phyloP scores from a whole-genome alignment of 2,888 invertebrate species.

The Siphonodentalium dalli region DNA sequence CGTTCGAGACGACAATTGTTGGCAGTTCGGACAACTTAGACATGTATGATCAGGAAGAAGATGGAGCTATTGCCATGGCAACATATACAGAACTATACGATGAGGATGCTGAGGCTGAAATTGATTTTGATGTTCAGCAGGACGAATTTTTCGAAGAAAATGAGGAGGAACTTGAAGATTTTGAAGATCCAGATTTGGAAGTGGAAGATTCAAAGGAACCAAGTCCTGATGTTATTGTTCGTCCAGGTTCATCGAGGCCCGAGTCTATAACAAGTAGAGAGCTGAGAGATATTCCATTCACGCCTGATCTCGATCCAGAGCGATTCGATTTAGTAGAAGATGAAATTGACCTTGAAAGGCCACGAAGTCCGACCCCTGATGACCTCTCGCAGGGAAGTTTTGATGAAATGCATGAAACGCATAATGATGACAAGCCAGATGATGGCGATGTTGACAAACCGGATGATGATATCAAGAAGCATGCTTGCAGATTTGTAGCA shows the following conservation, averaged over 20 bases:
- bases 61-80: neutral
- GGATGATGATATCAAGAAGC: neutral
- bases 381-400: conserved; percentile 48
- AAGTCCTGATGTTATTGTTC: too few species aligned
- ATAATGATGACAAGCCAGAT: conserved; percentile 11
- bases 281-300: too few species aligned
- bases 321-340: conserved; percentile 42
- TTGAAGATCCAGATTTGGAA: conserved; percentile 26
- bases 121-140: conserved; percentile 25
- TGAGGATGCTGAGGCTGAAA: conserved; percentile 17
- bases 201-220: neutral
- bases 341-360: conserved; percentile 69
- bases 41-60: neutral
- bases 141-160: conserved; percentile 20
- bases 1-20: too few species aligned
- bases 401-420: conserved; percentile 59
- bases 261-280: too few species aligned
- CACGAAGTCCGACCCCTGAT: conserved; percentile 67
- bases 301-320: conserved; percentile 24
- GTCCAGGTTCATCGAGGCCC: too few species aligned
- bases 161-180: conserved; percentile 32
- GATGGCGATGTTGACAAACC: conserved; percentile 3
- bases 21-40: too few species aligned
- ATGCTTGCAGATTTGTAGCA: too few species aligned
- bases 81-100: conserved; percentile 5